Evolutionary conservation across 2,888 invertebrate genomes (phyloP), one percentile per base, ranked within the genome.

Genomic region (Cheilosia vulpina): DNA sequence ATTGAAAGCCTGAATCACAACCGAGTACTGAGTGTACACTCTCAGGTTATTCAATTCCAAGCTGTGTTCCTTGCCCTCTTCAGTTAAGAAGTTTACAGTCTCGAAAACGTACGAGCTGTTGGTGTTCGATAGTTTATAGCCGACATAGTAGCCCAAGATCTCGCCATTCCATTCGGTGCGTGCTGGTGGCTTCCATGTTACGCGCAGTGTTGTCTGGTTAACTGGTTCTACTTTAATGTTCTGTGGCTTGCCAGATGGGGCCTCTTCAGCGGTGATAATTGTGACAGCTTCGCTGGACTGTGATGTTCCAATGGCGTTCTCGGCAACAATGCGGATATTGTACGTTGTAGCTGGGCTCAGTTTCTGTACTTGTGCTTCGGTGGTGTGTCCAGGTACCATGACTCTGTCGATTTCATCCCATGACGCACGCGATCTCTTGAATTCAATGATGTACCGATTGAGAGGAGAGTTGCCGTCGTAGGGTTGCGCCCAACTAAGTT

Each of bases 201-300:
- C 97, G 88, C 96, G 94, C 88, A 98, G 93, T 1, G 96, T 96
- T 87, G 97, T 97, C 90, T 98, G 97, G 91, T 97, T 97, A 65
- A 96, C 94, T 41, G 97, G 96, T 89, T 97, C 97, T 3, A 97
- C 97, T 90, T 96, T 95, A 45, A 97, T 96, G 88, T 95, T 95
- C 87, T 96, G 96, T 55, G 97, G 97, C 81, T 97, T 96, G 57
- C 97, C 97, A 79, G 96, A 96, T 1, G 96, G 96, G 6, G 95
- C 95, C 94, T 98, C 98, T 93, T 99, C 98, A 45, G 98, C 97
- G 34, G 99, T 99, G 87, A 98, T 98, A 87, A 98, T 98, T 2
- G 97, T 97, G 2, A 98, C 97, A 2, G 97, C 96, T 90, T 98
- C 97, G 0, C 98, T 98, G 2, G 97, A 97, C 88, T 96, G 96